Evolutionary conservation across 2,113 vertebrate genomes (phyloP), one percentile per base, ranked within the genome.

Genomic region (Epinephelus moara): DNA sequence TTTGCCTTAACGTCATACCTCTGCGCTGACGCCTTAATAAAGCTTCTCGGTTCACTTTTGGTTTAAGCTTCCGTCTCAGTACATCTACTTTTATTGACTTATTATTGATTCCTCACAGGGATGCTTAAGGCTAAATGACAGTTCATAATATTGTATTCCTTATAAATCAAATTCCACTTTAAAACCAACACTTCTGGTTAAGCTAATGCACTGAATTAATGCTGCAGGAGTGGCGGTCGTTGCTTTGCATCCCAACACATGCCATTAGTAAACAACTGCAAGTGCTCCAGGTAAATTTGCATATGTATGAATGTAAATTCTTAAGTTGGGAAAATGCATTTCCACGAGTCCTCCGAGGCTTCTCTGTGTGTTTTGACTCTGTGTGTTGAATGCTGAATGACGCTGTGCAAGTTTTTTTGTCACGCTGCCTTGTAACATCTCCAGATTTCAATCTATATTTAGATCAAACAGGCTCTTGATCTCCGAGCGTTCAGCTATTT

Each of bases 401-500:
- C 6, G 49, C 75, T 62, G 23, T 69, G 68, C 42, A 73, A 81
- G 45, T 62, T 86, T 63, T 82, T 72, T 76, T 78, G 70, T 76
- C 19, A 60, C 47, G 69, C 56, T 70, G 73, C 78, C 56, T 61
- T 79, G 63, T 69, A 85, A 81, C 59, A 77, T 81, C 73, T 88
- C 69, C 45, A 85, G 67, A 86, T 73, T 82, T 74, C 59, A 0
- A 9, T 79, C 87, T 88, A 91, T 80, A 89, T 81, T 91, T 90
- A 89, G 85, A 89, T 89, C 82, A 90, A 92, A 89, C 45, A 40
- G 25, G 37, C 82, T 82, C 73, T 81, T 89, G 68, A 85, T 91
- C 79, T 85, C 33, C 2, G 42, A 62, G 62, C 72, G 59, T 75
- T 84, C 64, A 63, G 63, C 53, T 85, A 69, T 71, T 90, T 87